Evolutionary conservation across 1,140 invertebrate species (phyloP), one percentile per base, ranked within the genome.

Genomic region (Drosophila tropicalis): DNA sequence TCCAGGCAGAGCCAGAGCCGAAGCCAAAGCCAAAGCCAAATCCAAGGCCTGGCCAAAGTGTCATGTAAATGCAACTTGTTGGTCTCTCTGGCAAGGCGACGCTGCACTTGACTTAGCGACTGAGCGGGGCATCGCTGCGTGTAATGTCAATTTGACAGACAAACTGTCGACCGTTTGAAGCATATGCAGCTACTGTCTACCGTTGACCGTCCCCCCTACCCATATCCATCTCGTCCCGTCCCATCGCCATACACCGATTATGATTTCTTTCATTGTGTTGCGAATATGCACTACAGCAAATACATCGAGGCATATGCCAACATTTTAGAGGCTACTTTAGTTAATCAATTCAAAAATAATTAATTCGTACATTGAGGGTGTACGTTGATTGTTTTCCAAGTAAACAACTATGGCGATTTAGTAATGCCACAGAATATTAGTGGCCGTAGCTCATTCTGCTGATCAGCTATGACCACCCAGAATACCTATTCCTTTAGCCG

Each of bases 81-180:
- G 79, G 41, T 40, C 47, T 25, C 40, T 62, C 9, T 36, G 34
- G 34, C 34, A 36, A 36, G 34, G 70, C 19, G 29, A 56, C 67
- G 55, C 64, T 61, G 15, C 75, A 77, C 75, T 77, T 77, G 75
- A 77, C 62, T 72, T 65, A 39, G 47, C 61, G 60, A 56, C 54
- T 61, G 36, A 58, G 58, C 54, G 39, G 15, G n/a, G 76, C 76
- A 22, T 67, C 67, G 84, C 84, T 72, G 71, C 72, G 70, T 77
- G 77, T 67, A 90, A 90, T 90, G 86, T 90, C 86, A 90, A 90
- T 90, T 83, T 90, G 86, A 90, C 86, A 90, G 86, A 90, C 86
- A 90, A 83, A 78, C 86, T 90, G 86, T 90, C 86, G 86, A 90
- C 86, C 79, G 77, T 86, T 90, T 86, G 82, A 90, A 83, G 86